These are phyloP conservation scores for Corythaeola cristata DNA, from an alignment of 2,113 vertebrate genomes.

Conservation along the genomic window DNA sequence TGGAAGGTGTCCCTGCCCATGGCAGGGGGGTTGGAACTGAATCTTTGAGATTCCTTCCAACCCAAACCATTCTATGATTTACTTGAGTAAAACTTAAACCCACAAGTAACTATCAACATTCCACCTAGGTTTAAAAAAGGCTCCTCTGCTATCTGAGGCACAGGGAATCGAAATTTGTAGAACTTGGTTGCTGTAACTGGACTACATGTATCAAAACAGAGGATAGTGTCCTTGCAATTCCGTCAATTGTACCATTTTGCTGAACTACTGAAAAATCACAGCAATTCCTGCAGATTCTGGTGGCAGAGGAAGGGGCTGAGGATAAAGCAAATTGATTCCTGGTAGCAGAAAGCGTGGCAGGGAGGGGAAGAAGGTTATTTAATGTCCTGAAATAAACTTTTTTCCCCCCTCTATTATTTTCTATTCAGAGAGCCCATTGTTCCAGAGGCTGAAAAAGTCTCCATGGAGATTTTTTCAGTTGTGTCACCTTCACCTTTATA, in stretches of 20 bases:
- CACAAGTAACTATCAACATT: background rate
- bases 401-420: background rate
- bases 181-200: rapidly evolving
- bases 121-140: background rate
- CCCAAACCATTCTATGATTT: too few species aligned
- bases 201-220: background rate
- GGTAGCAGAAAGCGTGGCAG: background rate
- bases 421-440: background rate
- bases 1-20: too few species aligned
- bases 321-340: background rate
- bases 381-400: background rate
- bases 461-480: background rate
- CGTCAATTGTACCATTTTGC: background rate
- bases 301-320: background rate
- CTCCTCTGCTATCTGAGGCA: background rate
- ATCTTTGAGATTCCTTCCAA: too few species aligned
- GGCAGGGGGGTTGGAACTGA: too few species aligned
- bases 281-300: background rate
- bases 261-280: background rate
- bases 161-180: background rate
- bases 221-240: background rate
- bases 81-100: background rate
- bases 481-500: constrained; percentile 85
- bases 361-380: background rate
- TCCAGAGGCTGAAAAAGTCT: background rate